Percentiles rank a stretch among this genome's conserved stretches.
These are phyloP conservation scores for Leptocoma aspasia DNA, from an alignment of 2,113 vertebrate genomes.

Conservation along the genomic window DNA sequence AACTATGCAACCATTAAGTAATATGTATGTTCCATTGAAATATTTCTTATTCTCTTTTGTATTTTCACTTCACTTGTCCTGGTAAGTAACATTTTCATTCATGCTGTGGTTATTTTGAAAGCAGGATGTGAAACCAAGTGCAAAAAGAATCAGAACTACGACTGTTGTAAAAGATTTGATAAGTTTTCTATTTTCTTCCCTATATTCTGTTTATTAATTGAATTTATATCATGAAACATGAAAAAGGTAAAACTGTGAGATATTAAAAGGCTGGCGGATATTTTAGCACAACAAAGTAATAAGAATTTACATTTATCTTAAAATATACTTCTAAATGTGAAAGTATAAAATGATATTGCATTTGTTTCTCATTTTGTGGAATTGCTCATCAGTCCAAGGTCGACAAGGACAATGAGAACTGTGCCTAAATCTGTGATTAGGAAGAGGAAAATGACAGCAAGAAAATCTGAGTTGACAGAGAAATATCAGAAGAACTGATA, in stretches of 20 bases:
- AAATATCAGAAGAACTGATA: background rate
- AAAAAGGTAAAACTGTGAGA: background rate
- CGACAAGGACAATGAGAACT: constrained; percentile 23
- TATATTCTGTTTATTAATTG: background rate
- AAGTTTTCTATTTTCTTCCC: background rate
- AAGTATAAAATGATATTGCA: background rate
- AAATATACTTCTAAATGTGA: background rate
- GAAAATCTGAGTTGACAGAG: background rate
- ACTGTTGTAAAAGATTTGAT: background rate
- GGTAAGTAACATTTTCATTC: background rate
- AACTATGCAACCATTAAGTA: background rate
- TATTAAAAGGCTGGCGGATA: background rate
- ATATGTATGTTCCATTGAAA: background rate
- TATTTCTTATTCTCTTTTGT: background rate
- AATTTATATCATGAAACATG: background rate
- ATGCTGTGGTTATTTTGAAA: background rate
- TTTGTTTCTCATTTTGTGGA: constrained; percentile 9
- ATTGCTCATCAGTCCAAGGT: background rate
- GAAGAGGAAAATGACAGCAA: background rate
- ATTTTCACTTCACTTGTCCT: background rate
- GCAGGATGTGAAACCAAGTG: background rate
- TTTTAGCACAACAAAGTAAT: background rate
- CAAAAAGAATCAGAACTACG: background rate
- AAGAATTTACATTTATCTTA: background rate
- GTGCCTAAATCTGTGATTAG: constrained; percentile 7